Percentiles rank a stretch among this genome's conserved stretches.
These are phyloP conservation scores for Lutraria rhynchaena DNA, from an alignment of 1,140 invertebrate species.

Conservation along the genomic window DNA sequence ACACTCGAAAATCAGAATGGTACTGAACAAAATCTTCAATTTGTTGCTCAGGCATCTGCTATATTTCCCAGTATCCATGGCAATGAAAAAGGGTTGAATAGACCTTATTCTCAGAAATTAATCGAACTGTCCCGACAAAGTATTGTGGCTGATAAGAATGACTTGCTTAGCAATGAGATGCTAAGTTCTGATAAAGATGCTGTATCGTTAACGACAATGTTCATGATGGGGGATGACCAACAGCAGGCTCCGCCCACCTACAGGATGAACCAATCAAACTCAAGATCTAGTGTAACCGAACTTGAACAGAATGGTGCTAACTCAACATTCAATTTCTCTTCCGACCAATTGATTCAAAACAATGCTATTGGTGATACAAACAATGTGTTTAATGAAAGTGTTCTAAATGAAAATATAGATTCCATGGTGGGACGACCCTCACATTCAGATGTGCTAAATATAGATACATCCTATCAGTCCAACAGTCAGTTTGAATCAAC, in stretches of 20 bases:
- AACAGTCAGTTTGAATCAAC: conserved; percentile 5
- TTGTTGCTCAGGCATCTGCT: not conserved
- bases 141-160: not conserved
- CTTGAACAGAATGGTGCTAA: conserved; percentile 17
- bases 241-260: not conserved
- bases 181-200: not conserved
- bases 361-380: not conserved
- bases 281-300: not conserved
- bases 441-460: conserved; percentile 32
- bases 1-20: not conserved
- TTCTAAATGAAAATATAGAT: not conserved
- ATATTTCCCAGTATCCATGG: conserved; percentile 34
- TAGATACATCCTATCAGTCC: conserved; percentile 35
- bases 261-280: not conserved
- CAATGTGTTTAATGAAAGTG: conserved; percentile 8
- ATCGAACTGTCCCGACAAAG: conserved; percentile 34
- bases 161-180: not conserved
- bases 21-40: conserved; percentile 1
- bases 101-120: conserved; percentile 46
- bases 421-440: conserved; percentile 8
- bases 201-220: not conserved
- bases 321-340: conserved; percentile 5
- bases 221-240: not conserved
- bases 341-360: not conserved
- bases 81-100: not conserved